A percentile compares a stretch with the other conserved stretches of the same genome.
phyloP scores from a whole-genome alignment of 2,888 invertebrate species.

The Cheilosia vernalis region DNA sequence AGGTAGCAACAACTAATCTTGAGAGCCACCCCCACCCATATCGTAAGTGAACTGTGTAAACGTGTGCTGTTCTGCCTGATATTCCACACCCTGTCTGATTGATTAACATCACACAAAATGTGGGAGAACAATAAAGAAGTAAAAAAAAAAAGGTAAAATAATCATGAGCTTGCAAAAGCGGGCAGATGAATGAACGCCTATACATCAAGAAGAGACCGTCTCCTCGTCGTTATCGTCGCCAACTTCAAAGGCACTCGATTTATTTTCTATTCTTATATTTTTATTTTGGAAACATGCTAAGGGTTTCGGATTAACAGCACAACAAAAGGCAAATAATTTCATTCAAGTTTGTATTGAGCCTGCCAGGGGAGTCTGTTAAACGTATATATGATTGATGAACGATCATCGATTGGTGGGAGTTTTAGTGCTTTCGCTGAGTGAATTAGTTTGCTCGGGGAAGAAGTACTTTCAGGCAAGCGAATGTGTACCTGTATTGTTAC shows the following conservation, averaged over 20 bases:
- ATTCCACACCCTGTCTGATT: slow-evolving; percentile 63
- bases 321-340: slow-evolving; percentile 30
- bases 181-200: slow-evolving; percentile 43
- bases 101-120: slow-evolving; percentile 59
- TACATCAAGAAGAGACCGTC: slow-evolving; percentile 35
- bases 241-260: slow-evolving; percentile 55
- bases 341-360: slow-evolving; percentile 49
- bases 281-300: slow-evolving; percentile 17
- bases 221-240: slow-evolving; percentile 16
- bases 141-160: slow-evolving; percentile 38
- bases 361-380: slow-evolving; percentile 29
- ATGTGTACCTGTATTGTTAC: not conserved
- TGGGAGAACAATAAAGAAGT: slow-evolving; percentile 24
- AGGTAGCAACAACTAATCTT: slow-evolving; percentile 50
- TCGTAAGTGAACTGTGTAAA: not conserved
- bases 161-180: slow-evolving; percentile 62
- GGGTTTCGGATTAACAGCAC: slow-evolving; percentile 28
- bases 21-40: not conserved
- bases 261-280: slow-evolving; percentile 10
- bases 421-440: slow-evolving; percentile 15
- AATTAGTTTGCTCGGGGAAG: slow-evolving; percentile 13
- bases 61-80: slow-evolving; percentile 18
- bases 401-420: slow-evolving; percentile 45
- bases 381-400: slow-evolving; percentile 52
- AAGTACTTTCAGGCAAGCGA: slow-evolving; percentile 23